phyloP scores from a whole-genome alignment of 1,140 invertebrate genomes.

The Polypedilum vanderplanki region DNA sequence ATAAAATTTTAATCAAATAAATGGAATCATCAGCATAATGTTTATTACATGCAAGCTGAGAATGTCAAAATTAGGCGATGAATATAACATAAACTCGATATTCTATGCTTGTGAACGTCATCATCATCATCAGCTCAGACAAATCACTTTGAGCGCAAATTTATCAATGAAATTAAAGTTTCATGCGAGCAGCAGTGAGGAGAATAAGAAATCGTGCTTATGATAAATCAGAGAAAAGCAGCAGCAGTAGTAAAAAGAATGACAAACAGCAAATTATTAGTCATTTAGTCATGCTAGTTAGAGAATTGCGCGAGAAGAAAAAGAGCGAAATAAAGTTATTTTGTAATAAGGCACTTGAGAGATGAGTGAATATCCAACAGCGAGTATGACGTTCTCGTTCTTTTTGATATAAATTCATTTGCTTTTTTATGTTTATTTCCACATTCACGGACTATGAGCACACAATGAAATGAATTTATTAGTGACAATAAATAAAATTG shows the following conservation, averaged over 20 bases:
- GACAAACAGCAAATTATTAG: constrained; percentile 25
- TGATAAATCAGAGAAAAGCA: background rate
- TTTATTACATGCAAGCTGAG: constrained; percentile 3
- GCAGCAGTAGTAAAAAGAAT: background rate
- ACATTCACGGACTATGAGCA: constrained; percentile 23
- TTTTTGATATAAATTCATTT: background rate
- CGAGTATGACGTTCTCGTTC: background rate
- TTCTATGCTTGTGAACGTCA: background rate
- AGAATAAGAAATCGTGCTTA: background rate
- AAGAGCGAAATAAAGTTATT: constrained; percentile 6
- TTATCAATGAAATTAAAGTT: background rate
- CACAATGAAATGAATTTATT: constrained; percentile 22
- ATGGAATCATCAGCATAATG: constrained; percentile 17
- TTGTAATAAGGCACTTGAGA: constrained; percentile 22
- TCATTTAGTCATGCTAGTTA: constrained; percentile 18
- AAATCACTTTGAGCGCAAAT: background rate
- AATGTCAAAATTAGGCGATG: background rate
- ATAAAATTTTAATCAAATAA: constrained; percentile 20
- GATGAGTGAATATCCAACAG: constrained; percentile 26
- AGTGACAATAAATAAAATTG: constrained; percentile 28
- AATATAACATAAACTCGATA: background rate
- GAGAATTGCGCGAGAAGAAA: background rate
- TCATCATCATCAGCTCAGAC: background rate
- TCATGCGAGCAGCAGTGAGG: background rate
- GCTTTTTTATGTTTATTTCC: background rate